Evolutionary conservation across 2,888 invertebrate species (phyloP).

Genomic region (Phortica magna): DNA sequence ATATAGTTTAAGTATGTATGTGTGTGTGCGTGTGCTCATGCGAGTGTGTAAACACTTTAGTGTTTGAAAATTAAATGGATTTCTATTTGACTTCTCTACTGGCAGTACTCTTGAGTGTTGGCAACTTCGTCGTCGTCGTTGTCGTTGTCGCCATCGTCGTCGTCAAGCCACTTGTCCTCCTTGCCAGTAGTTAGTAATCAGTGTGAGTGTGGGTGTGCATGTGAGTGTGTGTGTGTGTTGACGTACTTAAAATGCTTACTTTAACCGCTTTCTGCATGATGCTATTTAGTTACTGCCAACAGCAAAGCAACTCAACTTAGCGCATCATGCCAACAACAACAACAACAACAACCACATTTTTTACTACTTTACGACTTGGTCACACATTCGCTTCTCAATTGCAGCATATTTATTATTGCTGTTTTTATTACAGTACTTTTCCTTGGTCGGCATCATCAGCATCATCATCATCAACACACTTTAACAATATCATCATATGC

Average conservation of each 20-base stretch:
- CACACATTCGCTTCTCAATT: neutral
- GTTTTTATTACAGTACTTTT: neutral
- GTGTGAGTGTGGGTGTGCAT: neutral
- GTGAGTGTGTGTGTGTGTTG: too few relatives aligned
- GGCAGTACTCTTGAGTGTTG: constrained; percentile 35
- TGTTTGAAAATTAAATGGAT: constrained; percentile 69
- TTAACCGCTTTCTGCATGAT: neutral
- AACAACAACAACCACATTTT: too few relatives aligned
- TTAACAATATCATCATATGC: constrained; percentile 10
- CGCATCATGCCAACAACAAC: too few relatives aligned
- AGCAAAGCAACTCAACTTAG: neutral
- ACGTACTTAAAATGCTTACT: too few relatives aligned
- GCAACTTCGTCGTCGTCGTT: neutral
- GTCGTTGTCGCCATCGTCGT: neutral
- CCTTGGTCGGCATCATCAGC: neutral
- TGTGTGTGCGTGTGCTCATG: constrained; percentile 31
- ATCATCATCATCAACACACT: neutral
- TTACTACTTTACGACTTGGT: too few relatives aligned
- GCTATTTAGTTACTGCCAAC: constrained; percentile 6
- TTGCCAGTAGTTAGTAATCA: neutral
- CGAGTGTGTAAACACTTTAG: constrained; percentile 57
- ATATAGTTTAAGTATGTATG: neutral
- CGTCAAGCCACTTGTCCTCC: neutral
- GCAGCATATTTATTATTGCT: neutral
- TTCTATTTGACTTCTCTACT: constrained; percentile 63